phyloP scores from a whole-genome alignment of 37 sponge, comb jelly and placozoan species.

The Chondrilla cf. caribensis region DNA sequence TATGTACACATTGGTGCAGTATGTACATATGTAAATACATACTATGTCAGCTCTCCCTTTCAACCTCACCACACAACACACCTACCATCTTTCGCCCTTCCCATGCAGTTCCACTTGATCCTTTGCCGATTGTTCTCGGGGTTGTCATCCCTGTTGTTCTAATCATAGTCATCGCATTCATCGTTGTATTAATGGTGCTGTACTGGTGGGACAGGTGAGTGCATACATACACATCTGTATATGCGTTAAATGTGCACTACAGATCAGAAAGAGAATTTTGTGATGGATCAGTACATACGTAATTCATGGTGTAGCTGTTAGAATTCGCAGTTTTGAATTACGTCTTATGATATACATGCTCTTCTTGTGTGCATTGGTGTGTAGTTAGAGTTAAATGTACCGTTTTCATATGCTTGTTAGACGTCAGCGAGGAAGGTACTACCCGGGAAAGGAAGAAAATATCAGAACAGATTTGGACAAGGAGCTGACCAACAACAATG shows the following conservation, averaged over 20 bases:
- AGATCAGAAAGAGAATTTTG: too few relatives aligned
- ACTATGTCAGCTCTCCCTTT: neutral
- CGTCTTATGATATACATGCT: too few relatives aligned
- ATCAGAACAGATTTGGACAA: neutral
- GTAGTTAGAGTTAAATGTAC: too few relatives aligned
- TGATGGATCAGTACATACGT: too few relatives aligned
- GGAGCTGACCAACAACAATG: neutral
- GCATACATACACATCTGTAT: neutral
- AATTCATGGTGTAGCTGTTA: too few relatives aligned
- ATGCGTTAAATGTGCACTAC: too few relatives aligned
- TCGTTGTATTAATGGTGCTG: neutral
- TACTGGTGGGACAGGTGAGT: neutral
- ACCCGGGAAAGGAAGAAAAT: neutral
- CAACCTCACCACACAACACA: neutral
- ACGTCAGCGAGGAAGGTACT: constrained; percentile 4
- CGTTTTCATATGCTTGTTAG: too few relatives aligned
- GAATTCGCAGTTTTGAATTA: too few relatives aligned
- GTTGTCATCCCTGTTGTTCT: neutral
- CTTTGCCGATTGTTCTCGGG: neutral
- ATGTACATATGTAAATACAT: neutral
- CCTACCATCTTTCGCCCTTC: too few relatives aligned
- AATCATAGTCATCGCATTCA: neutral
- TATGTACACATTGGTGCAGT: neutral
- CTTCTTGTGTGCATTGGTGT: too few relatives aligned
- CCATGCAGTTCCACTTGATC: neutral